Conservation (phyloP, 1,140 invertebrate species). For the Neodiprion fabricii region DNA sequence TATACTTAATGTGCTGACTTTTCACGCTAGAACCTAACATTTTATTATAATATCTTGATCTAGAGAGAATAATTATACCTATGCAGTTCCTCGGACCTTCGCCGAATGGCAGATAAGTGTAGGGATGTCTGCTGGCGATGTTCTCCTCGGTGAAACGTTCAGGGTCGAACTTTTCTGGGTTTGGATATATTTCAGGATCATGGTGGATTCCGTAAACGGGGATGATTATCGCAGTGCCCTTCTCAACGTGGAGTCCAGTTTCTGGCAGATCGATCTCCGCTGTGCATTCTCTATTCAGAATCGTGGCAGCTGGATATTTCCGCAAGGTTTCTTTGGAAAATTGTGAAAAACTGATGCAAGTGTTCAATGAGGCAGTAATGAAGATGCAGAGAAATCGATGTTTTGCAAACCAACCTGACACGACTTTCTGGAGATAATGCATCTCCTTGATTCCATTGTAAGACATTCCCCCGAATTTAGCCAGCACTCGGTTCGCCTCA, state of each 20-base stretch:
- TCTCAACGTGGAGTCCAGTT: slow-evolving; percentile 52
- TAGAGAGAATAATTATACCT: slow-evolving; percentile 39
- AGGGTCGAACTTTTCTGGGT: slow-evolving; percentile 72
- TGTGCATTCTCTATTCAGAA: slow-evolving; percentile 59
- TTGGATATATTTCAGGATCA: slow-evolving; percentile 66
- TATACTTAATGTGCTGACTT: too few species aligned
- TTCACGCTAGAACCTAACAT: not conserved
- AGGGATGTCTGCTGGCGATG: slow-evolving; percentile 42
- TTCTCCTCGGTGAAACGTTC: slow-evolving; percentile 68
- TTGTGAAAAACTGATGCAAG: not conserved
- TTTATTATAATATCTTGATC: too few species aligned
- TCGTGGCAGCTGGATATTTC: slow-evolving; percentile 62
- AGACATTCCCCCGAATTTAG: slow-evolving; percentile 25
- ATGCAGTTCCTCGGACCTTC: slow-evolving; percentile 64
- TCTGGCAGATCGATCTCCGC: slow-evolving; percentile 61
- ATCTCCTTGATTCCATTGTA: slow-evolving; percentile 27
- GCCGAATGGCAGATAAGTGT: slow-evolving; percentile 64
- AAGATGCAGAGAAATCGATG: slow-evolving; percentile 5
- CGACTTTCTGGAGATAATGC: slow-evolving; percentile 35
- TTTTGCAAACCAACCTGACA: slow-evolving; percentile 19
- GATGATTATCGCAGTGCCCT: slow-evolving; percentile 60
- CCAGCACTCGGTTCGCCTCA: slow-evolving; percentile 33
- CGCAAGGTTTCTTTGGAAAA: slow-evolving; percentile 61
- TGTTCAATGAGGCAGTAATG: too few species aligned
- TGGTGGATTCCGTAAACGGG: slow-evolving; percentile 67